These are phyloP conservation scores for Xiphydria camelus DNA, from an alignment of 2,888 invertebrate species.

Conservation along the genomic window DNA sequence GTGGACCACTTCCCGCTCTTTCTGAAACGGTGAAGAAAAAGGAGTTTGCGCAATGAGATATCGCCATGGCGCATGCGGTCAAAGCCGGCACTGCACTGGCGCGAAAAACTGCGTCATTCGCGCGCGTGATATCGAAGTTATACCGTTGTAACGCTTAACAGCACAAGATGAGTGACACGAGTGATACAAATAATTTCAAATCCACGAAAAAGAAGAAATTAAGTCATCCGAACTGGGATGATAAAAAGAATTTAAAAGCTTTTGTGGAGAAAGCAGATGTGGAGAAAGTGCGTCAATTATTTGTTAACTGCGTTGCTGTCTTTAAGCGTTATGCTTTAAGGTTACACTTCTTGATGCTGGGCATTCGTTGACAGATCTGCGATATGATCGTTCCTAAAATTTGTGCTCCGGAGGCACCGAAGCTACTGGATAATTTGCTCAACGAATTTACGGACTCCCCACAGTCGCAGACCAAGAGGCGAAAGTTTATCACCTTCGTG, in stretches of 20 bases:
- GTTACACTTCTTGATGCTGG: background rate
- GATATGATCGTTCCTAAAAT: constrained; percentile 39
- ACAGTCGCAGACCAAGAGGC: constrained; percentile 38
- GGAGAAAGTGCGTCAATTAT: constrained; percentile 17
- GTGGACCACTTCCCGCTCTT: too few species aligned
- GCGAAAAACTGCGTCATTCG: too few species aligned
- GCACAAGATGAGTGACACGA: too few species aligned
- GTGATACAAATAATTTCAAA: too few species aligned
- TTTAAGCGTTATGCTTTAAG: background rate
- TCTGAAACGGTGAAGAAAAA: too few species aligned
- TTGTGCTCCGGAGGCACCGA: constrained; percentile 37
- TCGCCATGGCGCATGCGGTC: too few species aligned
- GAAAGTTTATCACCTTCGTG: constrained; percentile 47
- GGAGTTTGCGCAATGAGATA: too few species aligned
- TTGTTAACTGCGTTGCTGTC: background rate
- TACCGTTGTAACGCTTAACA: too few species aligned
- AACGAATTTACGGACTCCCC: constrained; percentile 40
- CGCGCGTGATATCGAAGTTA: too few species aligned
- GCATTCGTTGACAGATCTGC: constrained; percentile 37
- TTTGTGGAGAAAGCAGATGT: constrained; percentile 24
- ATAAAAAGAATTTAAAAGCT: constrained; percentile 24
- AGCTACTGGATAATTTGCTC: constrained; percentile 45
- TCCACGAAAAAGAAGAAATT: too few species aligned
- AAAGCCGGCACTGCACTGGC: too few species aligned
- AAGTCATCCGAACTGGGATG: constrained; percentile 22